Evolutionary conservation across 2,888 invertebrate species (phyloP), one percentile per base, ranked within the genome.

Genomic region (Tenthredo notha): DNA sequence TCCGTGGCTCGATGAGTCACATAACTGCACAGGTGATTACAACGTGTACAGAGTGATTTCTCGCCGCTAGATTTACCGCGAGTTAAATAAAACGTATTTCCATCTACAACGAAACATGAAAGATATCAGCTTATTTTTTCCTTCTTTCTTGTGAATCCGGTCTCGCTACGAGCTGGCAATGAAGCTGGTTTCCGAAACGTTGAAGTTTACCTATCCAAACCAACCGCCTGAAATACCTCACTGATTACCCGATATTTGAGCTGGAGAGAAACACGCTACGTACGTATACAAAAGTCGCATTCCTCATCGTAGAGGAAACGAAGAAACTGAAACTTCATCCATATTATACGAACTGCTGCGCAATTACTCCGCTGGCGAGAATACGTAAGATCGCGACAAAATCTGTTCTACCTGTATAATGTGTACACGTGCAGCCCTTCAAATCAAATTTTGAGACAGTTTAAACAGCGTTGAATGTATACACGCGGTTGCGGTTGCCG

Each of bases 21-120:
- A 33, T 18, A 77, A 29, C 75, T 18, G 25, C 50, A 15, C 43
- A 74, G 29, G 75, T 50, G 75, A 77, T 77, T 77, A 50, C 50
- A 25, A 50, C 29, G 50, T 77, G 75, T 50, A 77, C 75, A 47
- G 75, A 77, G 50, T 77, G 50, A 47, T 50, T 77, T 54, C 29
- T 77, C 33, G 9, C 43, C 75, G 50, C 12, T 29, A 29, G 43
- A 77, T 67, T 67, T 67, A 33, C 33, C 67, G 67, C 33, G 67
- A 67, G 15, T 67, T 18, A 5, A 33, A 33, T 33, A 18, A 18
- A 33, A 21, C 25, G 4, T 25, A 12, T 12, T 61, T 61, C 25
- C 12, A 61, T 61, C 61, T 61, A 15, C 12, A 21, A 61, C 61
- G 25, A 12, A 61, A 61, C 25, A 61, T 61, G 25, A 12, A 21